Conservation (phyloP, 2,113 vertebrate genomes). For the Lasiurus cinereus region DNA sequence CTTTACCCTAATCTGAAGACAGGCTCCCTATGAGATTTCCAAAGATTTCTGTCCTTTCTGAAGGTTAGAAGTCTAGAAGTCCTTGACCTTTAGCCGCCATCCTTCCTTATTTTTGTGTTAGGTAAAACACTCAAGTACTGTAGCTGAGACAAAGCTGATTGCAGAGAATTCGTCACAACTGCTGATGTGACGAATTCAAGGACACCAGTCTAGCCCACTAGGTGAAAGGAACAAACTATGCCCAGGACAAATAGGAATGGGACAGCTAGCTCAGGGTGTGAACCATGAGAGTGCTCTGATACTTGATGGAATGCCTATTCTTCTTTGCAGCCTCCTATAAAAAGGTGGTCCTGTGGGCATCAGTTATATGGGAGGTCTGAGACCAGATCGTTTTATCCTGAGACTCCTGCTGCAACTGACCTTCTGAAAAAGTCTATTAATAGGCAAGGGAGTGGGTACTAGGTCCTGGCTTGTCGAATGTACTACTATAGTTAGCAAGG, state of each 20-base stretch:
- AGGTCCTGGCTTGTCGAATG: constrained; percentile 66
- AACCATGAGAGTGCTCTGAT: constrained; percentile 43
- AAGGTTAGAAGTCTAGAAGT: constrained; percentile 48
- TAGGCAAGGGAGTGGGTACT: constrained; percentile 69
- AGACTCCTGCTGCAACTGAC: constrained; percentile 63
- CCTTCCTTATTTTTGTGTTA: constrained; percentile 32
- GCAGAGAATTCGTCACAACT: not conserved
- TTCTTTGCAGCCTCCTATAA: not conserved
- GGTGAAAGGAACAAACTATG: constrained; percentile 41
- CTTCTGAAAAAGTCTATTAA: constrained; percentile 80
- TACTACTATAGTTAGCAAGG: constrained; percentile 82
- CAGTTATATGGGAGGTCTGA: not conserved
- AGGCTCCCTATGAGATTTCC: constrained; percentile 24
- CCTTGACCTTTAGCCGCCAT: constrained; percentile 41
- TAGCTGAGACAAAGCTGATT: constrained; percentile 1
- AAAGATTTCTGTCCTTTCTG: constrained; percentile 4
- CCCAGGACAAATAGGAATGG: not conserved
- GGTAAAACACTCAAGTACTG: not conserved
- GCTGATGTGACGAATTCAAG: constrained; percentile 38
- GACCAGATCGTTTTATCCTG: constrained; percentile 33
- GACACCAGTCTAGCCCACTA: constrained; percentile 19
- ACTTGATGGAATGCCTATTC: not conserved
- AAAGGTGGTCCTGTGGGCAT: constrained; percentile 23
- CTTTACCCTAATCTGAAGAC: constrained; percentile 2
- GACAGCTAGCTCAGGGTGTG: not conserved